Conservation (phyloP, 2,113 vertebrate species). For the Myotis davidii region DNA sequence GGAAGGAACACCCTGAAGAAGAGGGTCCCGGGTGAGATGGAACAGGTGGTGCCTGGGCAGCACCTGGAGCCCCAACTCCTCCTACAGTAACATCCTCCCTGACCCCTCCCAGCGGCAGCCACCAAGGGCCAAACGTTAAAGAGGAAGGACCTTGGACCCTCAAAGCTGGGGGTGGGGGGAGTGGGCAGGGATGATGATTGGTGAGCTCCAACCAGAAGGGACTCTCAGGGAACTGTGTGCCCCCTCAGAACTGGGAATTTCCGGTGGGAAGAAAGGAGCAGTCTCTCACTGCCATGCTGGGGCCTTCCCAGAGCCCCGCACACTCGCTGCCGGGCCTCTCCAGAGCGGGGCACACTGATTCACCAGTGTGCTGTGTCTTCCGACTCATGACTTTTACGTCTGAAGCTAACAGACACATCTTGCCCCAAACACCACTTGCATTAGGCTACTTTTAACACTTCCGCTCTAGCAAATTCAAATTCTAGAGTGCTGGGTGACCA, state of each 20-base stretch:
- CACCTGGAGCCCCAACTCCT: not conserved
- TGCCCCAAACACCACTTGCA: not conserved
- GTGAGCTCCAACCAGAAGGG: not conserved
- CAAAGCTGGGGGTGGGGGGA: not conserved
- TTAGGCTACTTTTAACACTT: not conserved
- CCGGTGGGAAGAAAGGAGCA: not conserved
- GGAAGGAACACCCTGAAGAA: not conserved
- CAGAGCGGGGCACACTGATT: not conserved
- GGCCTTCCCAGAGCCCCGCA: not conserved
- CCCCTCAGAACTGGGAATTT: too few species aligned
- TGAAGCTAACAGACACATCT: not conserved
- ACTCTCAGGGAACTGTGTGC: not conserved
- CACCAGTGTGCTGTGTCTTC: not conserved
- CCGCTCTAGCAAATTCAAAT: not conserved
- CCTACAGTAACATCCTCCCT: accelerated
- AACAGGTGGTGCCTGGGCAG: not conserved
- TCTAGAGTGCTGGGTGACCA: not conserved
- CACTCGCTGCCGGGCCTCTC: not conserved
- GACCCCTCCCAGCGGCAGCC: too few species aligned
- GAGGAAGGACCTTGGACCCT: not conserved
- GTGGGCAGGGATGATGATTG: not conserved
- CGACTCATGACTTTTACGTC: not conserved
- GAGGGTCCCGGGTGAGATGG: not conserved
- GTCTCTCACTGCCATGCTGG: not conserved
- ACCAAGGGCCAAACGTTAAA: not conserved